Percentiles rank a stretch among this genome's conserved stretches.
phyloP scores from a whole-genome alignment of 2,888 invertebrate genomes.

The Acheta domesticus region DNA sequence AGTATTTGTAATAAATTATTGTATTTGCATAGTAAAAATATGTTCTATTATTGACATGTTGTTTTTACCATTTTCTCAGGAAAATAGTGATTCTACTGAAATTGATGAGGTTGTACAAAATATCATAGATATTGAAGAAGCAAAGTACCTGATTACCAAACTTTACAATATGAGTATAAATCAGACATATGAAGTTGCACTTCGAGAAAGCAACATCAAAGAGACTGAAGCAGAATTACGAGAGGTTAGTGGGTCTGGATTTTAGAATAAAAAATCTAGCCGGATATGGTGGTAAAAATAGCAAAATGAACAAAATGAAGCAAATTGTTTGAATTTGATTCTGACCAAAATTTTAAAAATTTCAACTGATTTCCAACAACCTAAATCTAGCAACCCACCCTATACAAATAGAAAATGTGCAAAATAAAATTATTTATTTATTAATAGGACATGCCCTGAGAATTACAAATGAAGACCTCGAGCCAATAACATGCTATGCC shows the following conservation, averaged over 20 bases:
- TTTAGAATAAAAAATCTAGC: not conserved
- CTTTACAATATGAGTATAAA: constrained; percentile 69
- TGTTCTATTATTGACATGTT: not conserved
- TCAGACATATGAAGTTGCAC: constrained; percentile 68
- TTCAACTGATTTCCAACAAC: no score
- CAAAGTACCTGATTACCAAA: constrained; percentile 75
- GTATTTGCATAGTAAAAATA: not conserved
- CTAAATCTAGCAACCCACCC: no score
- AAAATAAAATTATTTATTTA: no score
- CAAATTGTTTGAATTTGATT: no score
- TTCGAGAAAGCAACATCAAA: constrained; percentile 65
- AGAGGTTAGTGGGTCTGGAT: constrained; percentile 47
- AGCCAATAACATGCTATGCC: no score
- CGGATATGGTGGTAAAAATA: no score
- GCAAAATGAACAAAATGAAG: no score
- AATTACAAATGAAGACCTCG: no score
- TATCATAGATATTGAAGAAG: constrained; percentile 64
- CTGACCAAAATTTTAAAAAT: no score
- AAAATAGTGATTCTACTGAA: constrained; percentile 27
- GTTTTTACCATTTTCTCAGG: constrained; percentile 3
- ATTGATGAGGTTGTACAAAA: constrained; percentile 47
- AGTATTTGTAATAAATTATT: constrained; percentile 40
- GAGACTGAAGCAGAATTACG: constrained; percentile 71
- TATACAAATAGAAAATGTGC: no score
- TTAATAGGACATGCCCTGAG: no score